Conservation (phyloP, 2,888 invertebrate species). For the Papilio elwesi region DNA sequence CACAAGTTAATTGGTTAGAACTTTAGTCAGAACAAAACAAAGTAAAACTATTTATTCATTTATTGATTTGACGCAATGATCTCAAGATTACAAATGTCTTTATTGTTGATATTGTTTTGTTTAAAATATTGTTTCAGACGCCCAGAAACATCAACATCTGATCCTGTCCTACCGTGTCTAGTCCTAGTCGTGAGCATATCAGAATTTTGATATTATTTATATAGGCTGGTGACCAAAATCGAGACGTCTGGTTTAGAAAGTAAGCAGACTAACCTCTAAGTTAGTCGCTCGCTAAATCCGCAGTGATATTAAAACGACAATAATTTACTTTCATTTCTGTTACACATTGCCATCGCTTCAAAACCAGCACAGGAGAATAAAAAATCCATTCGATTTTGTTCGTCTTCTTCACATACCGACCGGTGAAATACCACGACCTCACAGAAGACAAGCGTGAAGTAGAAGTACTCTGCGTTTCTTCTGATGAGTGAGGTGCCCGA, state of each 20-base stretch:
- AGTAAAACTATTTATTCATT: neutral
- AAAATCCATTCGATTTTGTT: too few relatives aligned
- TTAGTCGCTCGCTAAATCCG: neutral
- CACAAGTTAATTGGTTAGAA: neutral
- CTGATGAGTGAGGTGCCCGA: too few relatives aligned
- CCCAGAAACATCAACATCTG: too few relatives aligned
- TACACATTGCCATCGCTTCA: neutral
- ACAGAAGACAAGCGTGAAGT: too few relatives aligned
- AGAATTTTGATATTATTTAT: neutral
- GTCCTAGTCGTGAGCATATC: too few relatives aligned
- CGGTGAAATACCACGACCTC: too few relatives aligned
- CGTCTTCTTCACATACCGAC: too few relatives aligned
- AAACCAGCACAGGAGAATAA: neutral
- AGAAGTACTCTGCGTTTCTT: too few relatives aligned
- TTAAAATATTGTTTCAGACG: neutral
- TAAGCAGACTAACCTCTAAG: conserved; percentile 2
- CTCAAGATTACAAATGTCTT: neutral
- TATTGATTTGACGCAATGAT: neutral
- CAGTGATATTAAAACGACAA: neutral
- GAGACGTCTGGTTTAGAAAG: conserved; percentile 9
- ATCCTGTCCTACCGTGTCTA: too few relatives aligned
- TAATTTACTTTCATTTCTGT: conserved; percentile 6
- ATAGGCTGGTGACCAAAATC: neutral
- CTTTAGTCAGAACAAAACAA: conserved; percentile 8
- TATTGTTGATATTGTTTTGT: neutral